phyloP scores from a whole-genome alignment of 2,797 vertebrate species.

The Selene dorsalis region DNA sequence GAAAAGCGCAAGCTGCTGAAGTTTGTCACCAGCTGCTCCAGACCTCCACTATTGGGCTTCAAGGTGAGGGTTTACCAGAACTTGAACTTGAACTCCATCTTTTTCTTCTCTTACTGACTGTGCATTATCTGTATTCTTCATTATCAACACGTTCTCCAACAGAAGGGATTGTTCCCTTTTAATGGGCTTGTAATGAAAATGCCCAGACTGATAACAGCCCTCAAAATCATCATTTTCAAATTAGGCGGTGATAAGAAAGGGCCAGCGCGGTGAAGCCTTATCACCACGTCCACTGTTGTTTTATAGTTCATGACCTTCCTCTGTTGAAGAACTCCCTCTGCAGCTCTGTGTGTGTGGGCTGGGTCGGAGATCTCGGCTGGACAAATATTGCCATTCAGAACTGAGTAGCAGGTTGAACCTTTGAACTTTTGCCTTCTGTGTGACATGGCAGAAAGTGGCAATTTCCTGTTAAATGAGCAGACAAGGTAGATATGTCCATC shows the following conservation, averaged over 20 bases:
- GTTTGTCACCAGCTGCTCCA: constrained; percentile 98
- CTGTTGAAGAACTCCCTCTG: constrained; percentile 64
- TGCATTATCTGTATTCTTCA: constrained; percentile 5
- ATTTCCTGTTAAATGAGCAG: constrained; percentile 51
- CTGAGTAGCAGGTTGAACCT: constrained; percentile 67
- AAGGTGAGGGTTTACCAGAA: constrained; percentile 85
- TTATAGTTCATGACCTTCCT: constrained; percentile 74
- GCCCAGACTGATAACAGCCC: constrained; percentile 65
- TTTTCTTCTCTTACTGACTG: constrained; percentile 13
- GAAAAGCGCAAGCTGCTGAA: constrained; percentile 96
- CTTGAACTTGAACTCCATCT: constrained; percentile 10
- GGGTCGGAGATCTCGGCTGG: constrained; percentile 53
- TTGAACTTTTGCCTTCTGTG: constrained; percentile 71
- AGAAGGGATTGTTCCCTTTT: constrained; percentile 53
- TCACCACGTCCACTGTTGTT: constrained; percentile 63
- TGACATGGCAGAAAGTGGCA: constrained; percentile 44
- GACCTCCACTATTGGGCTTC: constrained; percentile 96
- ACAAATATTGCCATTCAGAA: constrained; percentile 74
- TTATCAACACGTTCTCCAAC: constrained; percentile 44
- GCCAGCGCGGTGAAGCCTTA: constrained; percentile 61
- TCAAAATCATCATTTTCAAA: constrained; percentile 73
- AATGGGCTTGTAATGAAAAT: constrained; percentile 77
- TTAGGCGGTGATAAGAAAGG: constrained; percentile 58
- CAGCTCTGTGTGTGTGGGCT: constrained; percentile 61
- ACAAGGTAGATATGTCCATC: constrained; percentile 6